Evolutionary conservation across 1,140 invertebrate species (phyloP), one percentile per base, ranked within the genome.

Genomic region (Trichogramma pretiosum): DNA sequence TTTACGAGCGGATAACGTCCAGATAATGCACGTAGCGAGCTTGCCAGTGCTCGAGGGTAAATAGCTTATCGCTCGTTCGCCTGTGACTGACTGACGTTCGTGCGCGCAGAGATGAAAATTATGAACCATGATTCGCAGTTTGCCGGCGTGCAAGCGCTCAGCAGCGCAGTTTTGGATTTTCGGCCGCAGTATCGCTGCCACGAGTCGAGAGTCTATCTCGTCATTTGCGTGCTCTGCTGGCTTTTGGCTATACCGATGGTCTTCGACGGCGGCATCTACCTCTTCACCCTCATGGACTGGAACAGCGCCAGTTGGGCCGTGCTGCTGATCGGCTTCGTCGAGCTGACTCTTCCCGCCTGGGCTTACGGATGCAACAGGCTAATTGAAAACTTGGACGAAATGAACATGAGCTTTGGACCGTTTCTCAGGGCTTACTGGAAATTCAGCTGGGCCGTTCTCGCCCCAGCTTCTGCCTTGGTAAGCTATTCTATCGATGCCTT

Each of bases 231-330:
- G 7, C 43, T 62, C 5, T 79, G 79, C 48, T 85, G 83, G 63
- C 47, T 81, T n/a, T 63, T 82, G 18, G 82, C 77, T 1, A 58
- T 85, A 16, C 79, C 80, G 18, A 83, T 84, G 82, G 77, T 80
- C 55, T 82, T 77, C 58, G 71, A 77, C 48, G 81, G 83, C 33
- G 85, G 85, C 5, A 77, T 87, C 48, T 87, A 84, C 62, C 61
- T 87, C 51, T 80, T 88, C 54, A 83, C 84, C 24, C 59, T 89
- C 40, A 75, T 89, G 67, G 87, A 89, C 62, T 84, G 82, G 73
- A 87, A 89, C 62, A 85, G 85, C 2, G 85, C 86, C 21, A 85
- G 84, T n/a, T 89, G 84, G 79, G 84, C 84, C 8, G 82, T 88
- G 43, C 73, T 89, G 50, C 70, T 88, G 28, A 84, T 89, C 59